Conservation (phyloP, 1,140 invertebrate species). For the Diachasma alloeum region DNA sequence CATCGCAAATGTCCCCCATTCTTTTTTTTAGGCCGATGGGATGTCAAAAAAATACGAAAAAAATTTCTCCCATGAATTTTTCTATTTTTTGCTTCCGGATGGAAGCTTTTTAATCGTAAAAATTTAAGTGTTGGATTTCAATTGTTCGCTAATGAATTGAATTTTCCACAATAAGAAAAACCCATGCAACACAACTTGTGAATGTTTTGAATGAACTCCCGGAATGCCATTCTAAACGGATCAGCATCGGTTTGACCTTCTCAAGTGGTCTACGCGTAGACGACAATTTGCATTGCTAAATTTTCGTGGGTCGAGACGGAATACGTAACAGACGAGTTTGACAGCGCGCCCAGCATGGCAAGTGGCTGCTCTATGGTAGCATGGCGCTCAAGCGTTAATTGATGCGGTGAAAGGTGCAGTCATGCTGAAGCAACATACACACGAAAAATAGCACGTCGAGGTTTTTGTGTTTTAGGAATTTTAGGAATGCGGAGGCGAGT, state of each 20-base stretch:
- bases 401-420: background rate
- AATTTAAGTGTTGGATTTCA: too few relatives aligned
- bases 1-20: too few relatives aligned
- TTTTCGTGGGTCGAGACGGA: background rate
- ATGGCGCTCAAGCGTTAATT: background rate
- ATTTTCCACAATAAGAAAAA: too few relatives aligned
- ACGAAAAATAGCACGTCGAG: background rate
- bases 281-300: conserved; percentile 1
- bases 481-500: too few relatives aligned
- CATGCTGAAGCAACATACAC: background rate
- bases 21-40: too few relatives aligned
- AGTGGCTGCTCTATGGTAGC: background rate
- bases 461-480: too few relatives aligned
- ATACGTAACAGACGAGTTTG: background rate
- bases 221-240: background rate
- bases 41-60: too few relatives aligned
- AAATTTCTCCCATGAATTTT: too few relatives aligned
- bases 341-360: background rate
- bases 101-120: too few relatives aligned
- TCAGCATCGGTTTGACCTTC: background rate
- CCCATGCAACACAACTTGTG: too few relatives aligned
- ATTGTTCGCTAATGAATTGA: too few relatives aligned
- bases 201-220: background rate
- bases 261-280: background rate
- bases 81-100: too few relatives aligned